Base-by-base conservation (phyloP, 2,888 invertebrate genomes). In the Scrobipalpa atriplicella region DNA sequence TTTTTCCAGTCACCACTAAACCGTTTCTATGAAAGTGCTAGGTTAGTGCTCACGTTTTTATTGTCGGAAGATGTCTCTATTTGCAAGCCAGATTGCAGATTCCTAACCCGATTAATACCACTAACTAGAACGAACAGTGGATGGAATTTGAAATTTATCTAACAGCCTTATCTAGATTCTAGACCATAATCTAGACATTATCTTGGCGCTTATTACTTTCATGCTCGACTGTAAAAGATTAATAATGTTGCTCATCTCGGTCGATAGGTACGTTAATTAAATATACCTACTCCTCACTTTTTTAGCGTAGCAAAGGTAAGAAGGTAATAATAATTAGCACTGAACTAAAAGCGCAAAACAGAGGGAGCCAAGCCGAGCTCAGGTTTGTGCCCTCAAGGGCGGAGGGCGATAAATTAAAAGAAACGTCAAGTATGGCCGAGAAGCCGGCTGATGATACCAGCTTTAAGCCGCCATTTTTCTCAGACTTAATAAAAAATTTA, bases 271-370 rank as follows among this genome's bases (percentile, higher is more conserved):
- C 2, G 5, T 29, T 39, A 39, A 39, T 6, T 6, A 39, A 16
- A 16, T 5, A n/a, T 16, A n/a, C 16, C 47, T 47, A 16, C 3
- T 41, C 9, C 43, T 43, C 13, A 43, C 43, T 13, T 13, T 66
- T 54, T 66, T 63, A n/a, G 54, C 64, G 67, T 75, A 16, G 21
- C 21, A 61, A 60, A 38, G 51, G 62, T 39, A 67, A 61, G 65
- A 73, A 64, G 66, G 66, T 65, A 69, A 72, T 64, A 67, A 75
- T 75, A 78, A 77, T 78, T 78, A 78, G 74, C 71, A 71, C 52
- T 72, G 76, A 75, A 74, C 77, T 70, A 72, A 74, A 75, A 73
- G 72, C 72, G 54, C 66, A 38, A 41, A 29, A 38, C n/a, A 19
- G 41, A 41, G 13, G 11, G 43, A 2, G 47, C 47, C 47, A 8